These are phyloP conservation scores for Pantelozetes paolii DNA, from an alignment of 2,888 invertebrate genomes.

Conservation along the genomic window DNA sequence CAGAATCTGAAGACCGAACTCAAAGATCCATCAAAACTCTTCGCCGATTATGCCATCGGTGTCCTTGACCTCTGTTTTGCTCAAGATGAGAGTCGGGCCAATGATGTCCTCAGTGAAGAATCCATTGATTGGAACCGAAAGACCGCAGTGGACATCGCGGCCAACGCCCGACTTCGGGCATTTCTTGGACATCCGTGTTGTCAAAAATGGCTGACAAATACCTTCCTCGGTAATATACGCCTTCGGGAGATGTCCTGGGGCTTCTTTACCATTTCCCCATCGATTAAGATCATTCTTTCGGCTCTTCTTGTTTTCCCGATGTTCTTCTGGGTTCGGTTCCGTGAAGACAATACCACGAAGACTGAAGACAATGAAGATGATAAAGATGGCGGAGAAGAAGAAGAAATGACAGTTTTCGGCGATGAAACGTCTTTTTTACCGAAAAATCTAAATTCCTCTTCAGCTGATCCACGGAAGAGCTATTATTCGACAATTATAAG, in stretches of 20 bases:
- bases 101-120: conserved; percentile 52
- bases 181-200: conserved; percentile 57
- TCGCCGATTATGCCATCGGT: conserved; percentile 50
- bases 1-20: conserved; percentile 48
- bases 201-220: conserved; percentile 56
- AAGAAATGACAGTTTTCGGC: too few relatives aligned
- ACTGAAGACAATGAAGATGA: conserved; percentile 44
- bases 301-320: conserved; percentile 54
- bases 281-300: conserved; percentile 51
- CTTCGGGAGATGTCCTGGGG: conserved; percentile 52
- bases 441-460: conserved; percentile 1
- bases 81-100: conserved; percentile 50
- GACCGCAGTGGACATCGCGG: conserved; percentile 53
- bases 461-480: neutral
- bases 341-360: conserved; percentile 46
- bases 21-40: conserved; percentile 48
- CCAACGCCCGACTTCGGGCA: conserved; percentile 52
- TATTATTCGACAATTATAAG: conserved; percentile 32
- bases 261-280: conserved; percentile 51
- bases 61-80: conserved; percentile 52
- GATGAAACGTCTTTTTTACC: too few relatives aligned
- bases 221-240: conserved; percentile 53
- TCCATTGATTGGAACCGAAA: conserved; percentile 53
- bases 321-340: conserved; percentile 50
- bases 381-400: conserved; percentile 40